Evolutionary conservation across 1,140 invertebrate genomes (phyloP), one percentile per base, ranked within the genome.

Genomic region (Metopolophium dirhodum): DNA sequence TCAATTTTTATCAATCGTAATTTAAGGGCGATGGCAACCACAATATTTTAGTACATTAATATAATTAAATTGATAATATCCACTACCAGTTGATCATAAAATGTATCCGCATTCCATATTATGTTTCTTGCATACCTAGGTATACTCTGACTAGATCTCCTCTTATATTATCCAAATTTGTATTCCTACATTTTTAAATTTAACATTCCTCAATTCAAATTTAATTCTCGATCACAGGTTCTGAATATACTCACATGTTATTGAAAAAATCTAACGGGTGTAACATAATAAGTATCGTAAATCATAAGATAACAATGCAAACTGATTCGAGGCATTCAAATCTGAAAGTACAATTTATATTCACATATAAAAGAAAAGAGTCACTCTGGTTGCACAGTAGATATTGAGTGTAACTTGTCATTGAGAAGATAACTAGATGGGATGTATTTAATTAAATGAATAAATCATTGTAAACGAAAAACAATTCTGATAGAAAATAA

Each of bases 161-260:
- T 54, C 6, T 54, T 54, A n/a, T 77, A 9, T 61, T 35, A 6
- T 7, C 14, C n/a, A 14, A n/a, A n/a, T 7, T 77, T 35, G 0
- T 0, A n/a, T 18, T 35, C 3, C 1, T 77, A 20, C 4, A 18
- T 4, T 51, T n/a, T n/a, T n/a, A n/a, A n/a, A n/a, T n/a, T n/a
- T n/a, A n/a, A n/a, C n/a, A n/a, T n/a, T n/a, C n/a, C n/a, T n/a
- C n/a, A n/a, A n/a, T n/a, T n/a, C n/a, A n/a, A 49, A 51, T 14
- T 51, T 77, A 77, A n/a, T 77, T 77, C 1, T 77, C 6, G 7
- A n/a, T 77, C 61, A n/a, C 14, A n/a, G 4, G 11, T 30, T n/a
- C 14, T n/a, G 4, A 68, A n/a, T 68, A 68, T n/a, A 14, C 30
- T 30, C 30, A 14, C 11, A 14, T n/a, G 0, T n/a, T n/a, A n/a